Evolutionary conservation across 2,113 vertebrate genomes (phyloP), one percentile per base, ranked within the genome.

Genomic region (Macquaria australasica): DNA sequence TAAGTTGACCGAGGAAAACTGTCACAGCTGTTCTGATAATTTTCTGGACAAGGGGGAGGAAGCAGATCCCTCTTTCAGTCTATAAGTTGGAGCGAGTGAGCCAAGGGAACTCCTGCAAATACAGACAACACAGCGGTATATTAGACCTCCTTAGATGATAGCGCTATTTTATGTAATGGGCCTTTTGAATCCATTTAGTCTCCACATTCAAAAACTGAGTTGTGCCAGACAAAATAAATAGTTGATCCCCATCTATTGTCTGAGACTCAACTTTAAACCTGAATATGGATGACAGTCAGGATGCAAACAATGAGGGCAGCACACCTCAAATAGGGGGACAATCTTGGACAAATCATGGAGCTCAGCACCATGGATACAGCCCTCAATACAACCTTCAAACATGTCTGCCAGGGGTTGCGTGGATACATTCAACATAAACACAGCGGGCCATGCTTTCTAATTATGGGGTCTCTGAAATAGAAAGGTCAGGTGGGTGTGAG

Each of bases 61-160:
- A 18, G n/a, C 3, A 39, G 39, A 50, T 58, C 48, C 79, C 15
- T 79, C 53, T 63, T 83, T 39, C 14, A 12, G 64, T 73, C 86
- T 96, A 99, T 73, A 99, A 91, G 84, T 97, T 98, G 77, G 98
- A 97, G 78, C 95, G 97, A 7, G 98, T 99, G 88, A 99, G 96
- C 98, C 98, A 99, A 9, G 96, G 97, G 92, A 99, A 99, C 45
- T 99, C 98, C 98, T 99, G 84, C 90, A 95, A 87, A 89, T 84
- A 91, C 34, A 94, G 45, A 91, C 21, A 90, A 72, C 56, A 82
- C 10, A 77, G 20, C 21, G 60, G 68, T 56, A 69, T n/a, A 66
- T 81, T 37, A 81, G 45, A 72, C 28, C 21, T 12, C 60, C 31
- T 59, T 3, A 58, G 59, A 37, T 28, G 48, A 48, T 25, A 15